Evolutionary conservation across 2,113 vertebrate species (phyloP).

Genomic region (Corydoras sp.): DNA sequence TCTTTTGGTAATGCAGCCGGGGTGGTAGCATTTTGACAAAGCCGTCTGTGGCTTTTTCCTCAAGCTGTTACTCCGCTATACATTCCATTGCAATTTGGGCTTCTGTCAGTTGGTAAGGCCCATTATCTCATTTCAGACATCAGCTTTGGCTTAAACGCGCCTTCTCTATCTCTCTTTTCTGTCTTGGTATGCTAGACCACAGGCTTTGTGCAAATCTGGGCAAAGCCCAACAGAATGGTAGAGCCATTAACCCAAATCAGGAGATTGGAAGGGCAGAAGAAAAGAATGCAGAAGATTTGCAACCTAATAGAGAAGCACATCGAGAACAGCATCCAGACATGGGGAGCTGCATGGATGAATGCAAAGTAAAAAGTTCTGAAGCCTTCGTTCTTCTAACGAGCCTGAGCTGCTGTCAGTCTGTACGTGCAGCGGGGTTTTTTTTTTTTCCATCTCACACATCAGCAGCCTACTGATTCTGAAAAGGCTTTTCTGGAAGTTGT

Average conservation of each 20-base stretch:
- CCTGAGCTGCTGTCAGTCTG: slow-evolving; percentile 1
- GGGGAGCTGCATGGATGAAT: background rate
- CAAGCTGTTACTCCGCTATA: background rate
- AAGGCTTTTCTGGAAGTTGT: no score
- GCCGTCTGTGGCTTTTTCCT: background rate
- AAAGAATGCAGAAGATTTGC: slow-evolving; percentile 1
- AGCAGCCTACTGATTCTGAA: no score
- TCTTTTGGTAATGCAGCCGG: background rate
- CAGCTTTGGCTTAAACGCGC: background rate
- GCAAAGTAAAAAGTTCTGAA: background rate
- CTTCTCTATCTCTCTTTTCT: slow-evolving; percentile 7
- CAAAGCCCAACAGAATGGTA: slow-evolving; percentile 41
- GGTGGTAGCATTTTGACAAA: slow-evolving; percentile 12
- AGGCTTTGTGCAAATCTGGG: slow-evolving; percentile 12
- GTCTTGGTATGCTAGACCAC: slow-evolving; percentile 17
- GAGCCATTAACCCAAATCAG: slow-evolving; percentile 49
- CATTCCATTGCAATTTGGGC: background rate
- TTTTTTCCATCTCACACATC: background rate
- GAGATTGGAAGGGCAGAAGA: slow-evolving; percentile 18
- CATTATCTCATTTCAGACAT: background rate
- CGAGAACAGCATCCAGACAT: no score
- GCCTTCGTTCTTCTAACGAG: background rate
- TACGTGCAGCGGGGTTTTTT: background rate
- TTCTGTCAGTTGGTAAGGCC: no score
- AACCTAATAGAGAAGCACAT: background rate